Percentiles rank a stretch among this genome's conserved stretches.
Evolutionary conservation across 2,113 vertebrate species (phyloP).

Genomic region (Austrofundulus limnaeus): DNA sequence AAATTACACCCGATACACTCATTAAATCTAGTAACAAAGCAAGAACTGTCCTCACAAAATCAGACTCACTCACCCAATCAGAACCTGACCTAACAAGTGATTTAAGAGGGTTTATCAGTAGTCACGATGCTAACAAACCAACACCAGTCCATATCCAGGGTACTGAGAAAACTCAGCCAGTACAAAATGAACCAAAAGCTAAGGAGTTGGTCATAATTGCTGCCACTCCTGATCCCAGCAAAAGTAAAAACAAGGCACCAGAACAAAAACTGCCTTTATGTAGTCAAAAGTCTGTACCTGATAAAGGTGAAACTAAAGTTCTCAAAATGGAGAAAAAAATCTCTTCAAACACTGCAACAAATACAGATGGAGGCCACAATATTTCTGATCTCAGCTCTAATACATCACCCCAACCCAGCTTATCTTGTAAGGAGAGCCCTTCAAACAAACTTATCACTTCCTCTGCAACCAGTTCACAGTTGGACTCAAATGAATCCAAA

Average conservation of each 20-base stretch:
- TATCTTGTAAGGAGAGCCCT: neutral
- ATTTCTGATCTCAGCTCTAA: no score
- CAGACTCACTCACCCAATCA: constrained; percentile 24
- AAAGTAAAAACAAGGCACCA: constrained; percentile 11
- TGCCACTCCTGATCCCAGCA: neutral
- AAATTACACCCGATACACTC: neutral
- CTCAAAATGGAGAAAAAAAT: neutral
- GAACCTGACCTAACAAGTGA: constrained; percentile 90
- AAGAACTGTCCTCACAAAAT: neutral
- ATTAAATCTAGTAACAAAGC: neutral
- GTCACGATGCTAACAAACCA: constrained; percentile 73
- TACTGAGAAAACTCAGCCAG: constrained; percentile 56
- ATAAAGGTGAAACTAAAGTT: constrained; percentile 13
- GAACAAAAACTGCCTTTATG: neutral
- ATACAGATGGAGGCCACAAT: neutral
- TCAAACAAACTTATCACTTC: neutral
- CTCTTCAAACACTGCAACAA: neutral
- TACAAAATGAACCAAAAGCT: constrained; percentile 29
- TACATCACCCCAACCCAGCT: neutral
- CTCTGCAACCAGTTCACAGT: neutral
- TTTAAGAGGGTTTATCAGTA: constrained; percentile 92
- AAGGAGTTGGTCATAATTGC: constrained; percentile 25
- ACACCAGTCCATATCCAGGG: constrained; percentile 72
- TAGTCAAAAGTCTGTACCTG: neutral
- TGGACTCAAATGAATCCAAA: constrained; percentile 36